Percentiles rank a stretch among this genome's conserved stretches.
Conservation (phyloP, 1,140 invertebrate genomes). For the Gryllus bimaculatus region DNA sequence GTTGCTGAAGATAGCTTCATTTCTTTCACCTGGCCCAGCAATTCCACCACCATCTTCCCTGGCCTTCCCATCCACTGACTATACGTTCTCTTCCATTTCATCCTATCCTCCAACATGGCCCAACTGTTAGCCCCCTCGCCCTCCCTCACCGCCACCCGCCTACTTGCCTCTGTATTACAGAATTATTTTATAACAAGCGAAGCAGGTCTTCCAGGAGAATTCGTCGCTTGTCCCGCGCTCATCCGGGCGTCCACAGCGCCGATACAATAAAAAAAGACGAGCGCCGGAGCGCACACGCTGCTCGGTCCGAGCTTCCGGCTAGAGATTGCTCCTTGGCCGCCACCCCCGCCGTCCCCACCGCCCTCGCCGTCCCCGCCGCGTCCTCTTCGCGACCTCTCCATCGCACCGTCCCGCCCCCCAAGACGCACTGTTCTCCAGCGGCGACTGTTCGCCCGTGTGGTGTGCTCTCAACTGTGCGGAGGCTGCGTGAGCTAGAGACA, state of each 20-base stretch:
- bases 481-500: too few species aligned
- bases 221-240: not conserved
- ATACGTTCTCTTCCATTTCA: too few species aligned
- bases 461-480: too few species aligned
- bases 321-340: not conserved
- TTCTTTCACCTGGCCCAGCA: too few species aligned
- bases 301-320: not conserved
- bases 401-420: too few species aligned
- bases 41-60: too few species aligned
- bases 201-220: not conserved
- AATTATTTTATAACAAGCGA: not conserved
- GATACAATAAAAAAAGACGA: not conserved
- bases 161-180: not conserved
- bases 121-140: not conserved
- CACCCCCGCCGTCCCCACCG: not conserved
- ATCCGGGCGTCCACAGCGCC: not conserved
- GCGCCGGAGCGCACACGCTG: not conserved
- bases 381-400: too few species aligned
- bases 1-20: not conserved
- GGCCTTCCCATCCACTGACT: too few species aligned
- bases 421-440: too few species aligned
- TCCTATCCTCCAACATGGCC: too few species aligned
- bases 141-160: not conserved
- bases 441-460: too few species aligned
- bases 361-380: too few species aligned